Percentiles rank a stretch among this genome's conserved stretches.
Evolutionary conservation across 2,888 invertebrate genomes (phyloP).

Genomic region (Lydus trimaculatus): DNA sequence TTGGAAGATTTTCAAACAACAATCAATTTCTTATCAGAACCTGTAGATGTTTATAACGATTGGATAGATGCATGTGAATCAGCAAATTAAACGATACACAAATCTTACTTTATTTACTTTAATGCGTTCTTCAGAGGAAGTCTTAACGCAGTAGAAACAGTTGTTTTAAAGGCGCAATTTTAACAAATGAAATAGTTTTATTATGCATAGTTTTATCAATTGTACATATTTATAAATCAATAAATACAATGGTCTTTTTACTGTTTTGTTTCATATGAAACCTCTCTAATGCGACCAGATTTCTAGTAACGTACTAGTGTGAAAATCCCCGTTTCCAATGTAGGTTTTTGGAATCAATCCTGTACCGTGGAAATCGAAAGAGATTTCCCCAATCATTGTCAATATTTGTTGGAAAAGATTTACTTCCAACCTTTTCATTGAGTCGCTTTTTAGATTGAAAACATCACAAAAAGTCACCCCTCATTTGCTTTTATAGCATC

Average conservation of each 20-base stretch:
- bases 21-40: constrained; percentile 95
- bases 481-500: background rate
- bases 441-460: background rate
- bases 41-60: constrained; percentile 98
- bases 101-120: too few relatives aligned
- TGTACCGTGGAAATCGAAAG: too few relatives aligned
- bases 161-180: background rate
- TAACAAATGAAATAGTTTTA: background rate
- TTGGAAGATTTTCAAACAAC: constrained; percentile 96
- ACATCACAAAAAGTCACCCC: background rate
- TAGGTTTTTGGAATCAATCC: too few relatives aligned
- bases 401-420: background rate
- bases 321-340: too few relatives aligned
- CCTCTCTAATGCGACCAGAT: background rate
- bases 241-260: background rate
- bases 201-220: background rate
- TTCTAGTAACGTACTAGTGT: too few relatives aligned
- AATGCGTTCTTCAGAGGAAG: too few relatives aligned
- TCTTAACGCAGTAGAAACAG: background rate
- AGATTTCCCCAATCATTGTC: too few relatives aligned
- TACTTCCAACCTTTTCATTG: too few relatives aligned
- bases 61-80: constrained; percentile 99
- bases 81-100: constrained; percentile 71
- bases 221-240: background rate
- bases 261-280: background rate